Base-by-base conservation (phyloP, 2,113 vertebrate species). In the Spea bombifrons region DNA sequence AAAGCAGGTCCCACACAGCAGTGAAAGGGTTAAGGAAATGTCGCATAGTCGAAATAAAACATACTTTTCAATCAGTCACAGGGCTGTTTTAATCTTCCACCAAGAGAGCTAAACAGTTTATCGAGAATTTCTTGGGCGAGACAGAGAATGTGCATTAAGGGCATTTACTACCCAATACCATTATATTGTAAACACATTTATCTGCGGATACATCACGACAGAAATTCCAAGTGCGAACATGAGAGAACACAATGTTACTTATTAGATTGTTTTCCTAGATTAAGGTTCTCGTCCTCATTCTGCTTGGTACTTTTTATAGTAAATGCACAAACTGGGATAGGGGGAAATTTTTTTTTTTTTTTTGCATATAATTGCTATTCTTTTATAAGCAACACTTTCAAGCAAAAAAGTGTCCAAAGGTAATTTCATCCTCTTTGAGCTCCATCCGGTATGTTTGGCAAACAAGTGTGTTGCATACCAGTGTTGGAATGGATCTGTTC, bases 21-120 rank as follows among this genome's bases (percentile, higher is more conserved):
- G 16, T 3, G 61, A 64, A 64, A 4, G 30, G 61, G 83, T 80
- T 86, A 82, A 16, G 53, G 83, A 84, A 85, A 83, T 50, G 76
- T 80, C 30, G 17, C 71, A 78, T 84, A 7, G 75, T 55, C 81
- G 85, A 87, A 88, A 87, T 75, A 61, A 85, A 88, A 83, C 81
- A 84, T 73, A 77, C 13, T 71, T 76, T 65, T 84, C 82, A 75
- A 86, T 73, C 73, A 83, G 78, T 84, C 80, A 81, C 48, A 16
- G 81, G 82, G 50, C 80, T 81, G 45, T 66, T 84, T 86, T 88
- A 81, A 86, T 86, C 80, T 86, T 67, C 66, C 76, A 84, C 81
- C 83, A 86, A 85, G 75, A 84, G 82, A 84, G 52, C 75, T 78
- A 84, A 84, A 83, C 48, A 85, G 72, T 83, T 86, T 85, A 85